A percentile compares a stretch with the other conserved stretches of the same genome.
Conservation (phyloP, 2,888 invertebrate species). For the Drosophila prolongata region DNA sequence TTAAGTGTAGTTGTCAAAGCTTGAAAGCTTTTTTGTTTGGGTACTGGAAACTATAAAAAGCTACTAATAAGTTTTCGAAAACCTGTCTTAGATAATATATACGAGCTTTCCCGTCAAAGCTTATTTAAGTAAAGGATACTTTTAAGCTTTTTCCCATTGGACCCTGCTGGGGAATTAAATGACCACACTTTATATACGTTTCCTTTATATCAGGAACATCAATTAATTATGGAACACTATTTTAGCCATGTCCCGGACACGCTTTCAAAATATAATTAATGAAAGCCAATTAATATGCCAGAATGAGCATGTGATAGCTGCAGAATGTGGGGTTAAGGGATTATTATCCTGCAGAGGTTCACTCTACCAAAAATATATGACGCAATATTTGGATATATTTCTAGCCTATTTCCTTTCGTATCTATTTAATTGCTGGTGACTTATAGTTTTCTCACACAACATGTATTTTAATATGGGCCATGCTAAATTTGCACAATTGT, state of each 20-base stretch:
- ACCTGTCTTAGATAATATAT: background rate
- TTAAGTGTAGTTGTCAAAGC: background rate
- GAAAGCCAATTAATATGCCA: conserved; percentile 59
- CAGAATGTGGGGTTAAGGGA: conserved; percentile 19
- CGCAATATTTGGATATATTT: conserved; percentile 9
- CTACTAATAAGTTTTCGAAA: background rate
- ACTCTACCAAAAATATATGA: conserved; percentile 19
- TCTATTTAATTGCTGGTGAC: conserved; percentile 2
- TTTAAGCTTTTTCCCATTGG: conserved; percentile 6
- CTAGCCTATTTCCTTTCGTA: background rate
- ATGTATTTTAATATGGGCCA: conserved; percentile 23
- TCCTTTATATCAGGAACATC: conserved; percentile 36
- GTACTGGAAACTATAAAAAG: conserved; percentile 1
- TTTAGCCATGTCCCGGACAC: conserved; percentile 30
- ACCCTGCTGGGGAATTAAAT: conserved; percentile 14
- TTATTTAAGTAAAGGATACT: background rate
- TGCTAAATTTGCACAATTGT: conserved; percentile 23
- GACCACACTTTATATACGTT: conserved; percentile 19
- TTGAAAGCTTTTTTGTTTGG: background rate
- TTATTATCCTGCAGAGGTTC: conserved; percentile 13
- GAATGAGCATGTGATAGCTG: conserved; percentile 30
- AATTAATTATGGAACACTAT: conserved; percentile 57
- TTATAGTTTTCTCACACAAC: conserved; percentile 22
- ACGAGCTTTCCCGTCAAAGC: background rate
- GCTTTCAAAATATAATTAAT: conserved; percentile 56